Evolutionary conservation across 2,797 vertebrate species (phyloP).

Genomic region (Cuniculus paca): DNA sequence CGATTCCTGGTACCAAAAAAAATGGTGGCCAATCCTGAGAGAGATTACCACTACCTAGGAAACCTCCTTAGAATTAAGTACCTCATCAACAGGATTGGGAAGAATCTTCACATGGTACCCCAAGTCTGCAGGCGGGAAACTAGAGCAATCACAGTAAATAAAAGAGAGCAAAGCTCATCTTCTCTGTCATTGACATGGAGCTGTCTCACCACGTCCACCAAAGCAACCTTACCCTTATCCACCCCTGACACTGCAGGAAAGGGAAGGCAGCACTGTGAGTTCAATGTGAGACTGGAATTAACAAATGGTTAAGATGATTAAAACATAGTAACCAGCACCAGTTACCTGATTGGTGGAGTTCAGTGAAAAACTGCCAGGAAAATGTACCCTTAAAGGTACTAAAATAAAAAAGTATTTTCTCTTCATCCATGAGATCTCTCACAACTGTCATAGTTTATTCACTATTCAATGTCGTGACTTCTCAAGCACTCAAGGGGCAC

Average conservation of each 20-base stretch:
- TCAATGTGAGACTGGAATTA: not conserved
- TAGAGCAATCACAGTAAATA: not conserved
- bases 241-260: not conserved
- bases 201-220: rapidly evolving
- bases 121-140: not conserved
- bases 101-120: not conserved
- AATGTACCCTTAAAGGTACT: not conserved
- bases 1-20: not conserved
- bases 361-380: not conserved
- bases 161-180: not conserved
- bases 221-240: not conserved
- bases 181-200: rapidly evolving
- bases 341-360: not conserved
- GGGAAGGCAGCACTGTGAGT: too few species aligned
- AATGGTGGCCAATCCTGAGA: not conserved
- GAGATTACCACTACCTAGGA: not conserved
- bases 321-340: not conserved
- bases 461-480: not conserved
- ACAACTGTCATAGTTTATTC: not conserved
- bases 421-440: not conserved
- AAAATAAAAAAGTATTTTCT: not conserved
- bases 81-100: not conserved
- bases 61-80: not conserved
- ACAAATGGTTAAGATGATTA: not conserved
- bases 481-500: not conserved